Percentiles rank a stretch among this genome's conserved stretches.
Evolutionary conservation across 2,797 vertebrate genomes (phyloP).

Genomic region (Acrossocheilus wenchowensis): DNA sequence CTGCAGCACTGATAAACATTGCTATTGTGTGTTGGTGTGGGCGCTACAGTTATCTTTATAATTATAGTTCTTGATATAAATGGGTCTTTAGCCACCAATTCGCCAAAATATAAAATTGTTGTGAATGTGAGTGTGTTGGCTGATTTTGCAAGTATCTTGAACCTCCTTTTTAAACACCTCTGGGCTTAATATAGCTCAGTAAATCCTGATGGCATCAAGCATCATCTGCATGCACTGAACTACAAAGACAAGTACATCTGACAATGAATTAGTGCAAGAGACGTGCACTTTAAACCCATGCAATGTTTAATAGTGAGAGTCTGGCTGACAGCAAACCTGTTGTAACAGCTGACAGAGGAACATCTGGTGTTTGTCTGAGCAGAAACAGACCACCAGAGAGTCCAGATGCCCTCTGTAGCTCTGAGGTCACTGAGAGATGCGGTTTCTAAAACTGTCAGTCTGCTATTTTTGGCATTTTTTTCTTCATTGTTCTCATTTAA

Average conservation of each 20-base stretch:
- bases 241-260: conserved; percentile 30
- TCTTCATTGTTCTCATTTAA: conserved; percentile 20
- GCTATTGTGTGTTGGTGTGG: neutral
- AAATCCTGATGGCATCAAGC: neutral
- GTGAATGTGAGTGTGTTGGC: neutral
- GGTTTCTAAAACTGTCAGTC: conserved; percentile 28
- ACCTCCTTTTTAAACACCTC: neutral
- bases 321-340: neutral
- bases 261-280: conserved; percentile 16
- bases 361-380: conserved; percentile 34
- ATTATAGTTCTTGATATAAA: neutral
- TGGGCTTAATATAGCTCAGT: conserved; percentile 3
- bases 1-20: too few species aligned
- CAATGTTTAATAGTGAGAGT: neutral
- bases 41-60: neutral
- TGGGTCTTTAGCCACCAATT: neutral
- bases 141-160: neutral
- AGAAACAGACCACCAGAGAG: conserved; percentile 44
- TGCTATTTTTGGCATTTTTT: conserved; percentile 32
- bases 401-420: conserved; percentile 58
- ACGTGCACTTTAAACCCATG: neutral
- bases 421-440: conserved; percentile 37
- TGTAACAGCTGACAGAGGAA: neutral
- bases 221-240: neutral
- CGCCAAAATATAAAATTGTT: neutral